Conservation (phyloP, 2,113 vertebrate genomes). For the Epinephelus cyanopodus region DNA sequence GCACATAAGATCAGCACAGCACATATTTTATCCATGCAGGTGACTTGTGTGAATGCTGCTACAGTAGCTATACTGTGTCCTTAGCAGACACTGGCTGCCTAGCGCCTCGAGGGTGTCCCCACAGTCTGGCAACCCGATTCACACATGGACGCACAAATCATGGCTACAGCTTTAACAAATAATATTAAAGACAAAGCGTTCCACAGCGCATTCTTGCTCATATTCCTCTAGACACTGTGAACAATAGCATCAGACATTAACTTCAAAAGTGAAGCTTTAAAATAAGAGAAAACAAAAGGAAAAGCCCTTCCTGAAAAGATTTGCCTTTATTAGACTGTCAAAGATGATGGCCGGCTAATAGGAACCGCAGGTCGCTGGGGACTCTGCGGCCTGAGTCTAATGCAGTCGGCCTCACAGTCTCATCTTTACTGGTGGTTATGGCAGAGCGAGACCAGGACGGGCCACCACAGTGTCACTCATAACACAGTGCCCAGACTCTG, state of each 20-base stretch:
- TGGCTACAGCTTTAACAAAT: slow-evolving; percentile 69
- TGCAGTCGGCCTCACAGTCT: slow-evolving; percentile 34
- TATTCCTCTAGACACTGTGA: slow-evolving; percentile 60
- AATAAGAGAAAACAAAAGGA: slow-evolving; percentile 67
- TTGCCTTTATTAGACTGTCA: slow-evolving; percentile 75
- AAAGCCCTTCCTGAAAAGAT: slow-evolving; percentile 60
- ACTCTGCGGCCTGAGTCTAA: slow-evolving; percentile 55
- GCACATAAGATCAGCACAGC: neutral
- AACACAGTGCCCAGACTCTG: slow-evolving; percentile 47
- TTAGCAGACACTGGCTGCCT: slow-evolving; percentile 46
- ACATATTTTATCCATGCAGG: neutral
- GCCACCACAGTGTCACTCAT: slow-evolving; percentile 71
- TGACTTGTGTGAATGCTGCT: slow-evolving; percentile 1
- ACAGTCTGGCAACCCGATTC: slow-evolving; percentile 39
- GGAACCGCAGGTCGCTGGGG: slow-evolving; percentile 67
- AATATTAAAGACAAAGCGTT: slow-evolving; percentile 50
- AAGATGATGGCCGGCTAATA: slow-evolving; percentile 70
- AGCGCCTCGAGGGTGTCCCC: slow-evolving; percentile 17
- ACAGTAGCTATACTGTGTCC: slow-evolving; percentile 46
- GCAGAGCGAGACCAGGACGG: slow-evolving; percentile 56
- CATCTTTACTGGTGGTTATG: slow-evolving; percentile 42
- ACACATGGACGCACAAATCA: slow-evolving; percentile 49
- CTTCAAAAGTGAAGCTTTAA: slow-evolving; percentile 50
- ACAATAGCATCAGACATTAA: slow-evolving; percentile 60
- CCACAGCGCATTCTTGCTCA: slow-evolving; percentile 47